phyloP scores from a whole-genome alignment of 2,888 invertebrate species.

The Sesia apiformis region DNA sequence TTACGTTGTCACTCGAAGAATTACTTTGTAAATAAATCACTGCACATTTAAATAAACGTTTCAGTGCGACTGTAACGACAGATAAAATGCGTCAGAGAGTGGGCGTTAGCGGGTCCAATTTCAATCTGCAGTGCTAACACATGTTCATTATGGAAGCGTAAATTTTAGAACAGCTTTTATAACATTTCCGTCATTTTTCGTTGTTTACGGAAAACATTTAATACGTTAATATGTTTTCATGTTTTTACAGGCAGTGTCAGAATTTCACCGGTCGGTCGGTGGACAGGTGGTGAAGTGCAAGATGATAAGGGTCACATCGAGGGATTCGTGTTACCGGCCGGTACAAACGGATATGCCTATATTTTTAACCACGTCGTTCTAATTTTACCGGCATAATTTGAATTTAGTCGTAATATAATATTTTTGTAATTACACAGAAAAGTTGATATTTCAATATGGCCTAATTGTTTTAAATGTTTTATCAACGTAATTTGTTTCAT shows the following conservation, averaged over 20 bases:
- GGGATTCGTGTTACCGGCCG: background rate
- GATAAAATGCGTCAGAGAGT: slow-evolving; percentile 33
- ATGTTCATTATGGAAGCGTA: background rate
- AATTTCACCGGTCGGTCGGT: slow-evolving; percentile 17
- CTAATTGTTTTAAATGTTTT: too few species aligned
- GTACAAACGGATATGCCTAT: too few species aligned
- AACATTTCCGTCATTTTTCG: background rate
- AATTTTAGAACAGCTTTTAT: background rate
- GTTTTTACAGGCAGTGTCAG: slow-evolving; percentile 29
- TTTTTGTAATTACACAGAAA: too few species aligned
- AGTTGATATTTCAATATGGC: too few species aligned
- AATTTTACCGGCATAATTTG: too few species aligned
- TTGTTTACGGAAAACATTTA: background rate
- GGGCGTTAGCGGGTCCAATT: slow-evolving; percentile 35
- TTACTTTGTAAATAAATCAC: slow-evolving; percentile 27
- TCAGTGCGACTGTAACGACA: slow-evolving; percentile 19
- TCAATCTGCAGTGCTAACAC: background rate
- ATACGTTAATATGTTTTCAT: slow-evolving; percentile 26
- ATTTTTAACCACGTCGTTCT: too few species aligned
- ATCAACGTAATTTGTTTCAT: too few species aligned
- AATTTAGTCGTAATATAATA: too few species aligned
- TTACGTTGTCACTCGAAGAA: slow-evolving; percentile 17
- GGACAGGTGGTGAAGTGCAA: slow-evolving; percentile 38
- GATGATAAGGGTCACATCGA: slow-evolving; percentile 35
- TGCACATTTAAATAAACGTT: slow-evolving; percentile 17